These are phyloP conservation scores for Yponomeuta plumbellus DNA, from an alignment of 2,888 invertebrate species.

Conservation along the genomic window DNA sequence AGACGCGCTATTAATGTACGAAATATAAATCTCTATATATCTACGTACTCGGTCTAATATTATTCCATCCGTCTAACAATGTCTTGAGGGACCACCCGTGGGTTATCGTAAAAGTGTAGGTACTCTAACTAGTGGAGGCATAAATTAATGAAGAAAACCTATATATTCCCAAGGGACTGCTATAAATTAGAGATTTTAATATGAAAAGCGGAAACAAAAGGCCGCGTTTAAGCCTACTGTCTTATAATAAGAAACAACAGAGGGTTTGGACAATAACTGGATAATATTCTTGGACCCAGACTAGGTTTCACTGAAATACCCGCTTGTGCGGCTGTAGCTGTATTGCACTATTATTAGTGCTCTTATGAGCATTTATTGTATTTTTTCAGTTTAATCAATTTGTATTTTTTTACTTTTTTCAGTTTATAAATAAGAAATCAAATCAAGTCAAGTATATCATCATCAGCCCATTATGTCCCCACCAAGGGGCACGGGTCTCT, in stretches of 20 bases:
- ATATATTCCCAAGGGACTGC: constrained; percentile 44
- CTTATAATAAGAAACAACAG: not conserved
- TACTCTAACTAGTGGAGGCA: constrained; percentile 35
- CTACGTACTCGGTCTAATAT: not conserved
- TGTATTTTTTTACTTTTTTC: no score
- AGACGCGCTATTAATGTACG: constrained; percentile 14
- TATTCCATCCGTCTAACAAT: constrained; percentile 15
- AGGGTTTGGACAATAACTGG: not conserved
- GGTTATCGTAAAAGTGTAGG: constrained; percentile 41
- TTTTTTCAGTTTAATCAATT: no score
- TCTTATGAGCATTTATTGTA: no score
- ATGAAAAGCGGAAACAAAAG: constrained; percentile 57
- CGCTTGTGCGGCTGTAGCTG: no score
- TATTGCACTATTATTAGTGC: no score
- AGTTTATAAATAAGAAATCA: no score
- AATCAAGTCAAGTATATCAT: no score
- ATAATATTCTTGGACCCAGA: not conserved
- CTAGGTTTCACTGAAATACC: no score
- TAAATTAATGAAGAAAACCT: constrained; percentile 60
- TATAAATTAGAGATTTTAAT: constrained; percentile 57
- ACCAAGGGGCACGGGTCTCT: no score
- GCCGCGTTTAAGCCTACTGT: constrained; percentile 17
- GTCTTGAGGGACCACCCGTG: constrained; percentile 52
- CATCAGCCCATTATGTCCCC: no score
- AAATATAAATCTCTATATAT: constrained; percentile 13